These are phyloP conservation scores for Acromyrmex echinatior DNA, from an alignment of 1,140 invertebrate species.

Conservation along the genomic window DNA sequence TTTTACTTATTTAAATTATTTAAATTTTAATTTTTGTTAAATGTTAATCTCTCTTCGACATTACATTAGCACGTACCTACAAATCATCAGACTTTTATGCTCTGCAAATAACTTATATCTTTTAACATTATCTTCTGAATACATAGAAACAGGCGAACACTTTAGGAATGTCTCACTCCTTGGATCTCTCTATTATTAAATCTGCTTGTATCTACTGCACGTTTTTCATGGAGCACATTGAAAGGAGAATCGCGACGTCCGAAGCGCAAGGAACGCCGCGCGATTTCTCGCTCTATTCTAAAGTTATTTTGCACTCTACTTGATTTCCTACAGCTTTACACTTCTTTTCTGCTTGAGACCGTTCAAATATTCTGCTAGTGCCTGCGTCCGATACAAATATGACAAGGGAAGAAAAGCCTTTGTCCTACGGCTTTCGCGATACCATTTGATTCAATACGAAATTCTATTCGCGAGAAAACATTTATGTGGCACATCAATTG, in stretches of 20 bases:
- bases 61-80: not conserved
- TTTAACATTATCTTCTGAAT: not conserved
- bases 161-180: constrained; percentile 13
- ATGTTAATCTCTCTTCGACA: not conserved
- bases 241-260: constrained; percentile 43
- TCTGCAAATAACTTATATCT: not conserved
- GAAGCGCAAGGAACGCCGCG: constrained; percentile 46
- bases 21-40: not conserved
- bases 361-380: constrained; percentile 63
- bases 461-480: not conserved
- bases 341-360: constrained; percentile 61
- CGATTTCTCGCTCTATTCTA: constrained; percentile 50
- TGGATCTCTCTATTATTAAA: constrained; percentile 18
- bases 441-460: not conserved
- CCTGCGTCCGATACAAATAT: constrained; percentile 56
- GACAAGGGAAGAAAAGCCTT: constrained; percentile 30
- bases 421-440: not conserved
- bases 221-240: constrained; percentile 45
- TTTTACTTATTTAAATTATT: not conserved
- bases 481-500: constrained; percentile 4
- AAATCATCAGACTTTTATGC: not conserved
- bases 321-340: constrained; percentile 64
- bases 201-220: constrained; percentile 57
- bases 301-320: constrained; percentile 64
- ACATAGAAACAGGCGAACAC: not conserved